phyloP scores from a whole-genome alignment of 2,888 invertebrate genomes.

The Iphiclides podalirius region DNA sequence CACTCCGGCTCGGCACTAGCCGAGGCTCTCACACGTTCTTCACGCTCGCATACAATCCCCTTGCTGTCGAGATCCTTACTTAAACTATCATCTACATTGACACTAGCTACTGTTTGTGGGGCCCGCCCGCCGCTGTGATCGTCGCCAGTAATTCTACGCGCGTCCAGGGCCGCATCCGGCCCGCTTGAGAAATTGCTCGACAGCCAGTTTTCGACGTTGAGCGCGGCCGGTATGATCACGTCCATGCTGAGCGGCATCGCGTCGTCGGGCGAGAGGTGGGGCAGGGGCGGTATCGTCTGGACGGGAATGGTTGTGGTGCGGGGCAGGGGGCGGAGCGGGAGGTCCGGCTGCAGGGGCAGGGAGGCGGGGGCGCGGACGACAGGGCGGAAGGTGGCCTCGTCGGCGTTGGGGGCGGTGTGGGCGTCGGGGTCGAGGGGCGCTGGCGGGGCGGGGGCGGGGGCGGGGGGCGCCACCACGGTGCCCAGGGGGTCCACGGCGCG shows the following conservation, averaged over 20 bases:
- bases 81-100: slow-evolving; percentile 38
- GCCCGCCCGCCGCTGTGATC: not conserved
- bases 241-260: slow-evolving; percentile 38
- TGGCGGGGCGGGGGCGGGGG: slow-evolving; percentile 47
- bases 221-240: slow-evolving; percentile 40
- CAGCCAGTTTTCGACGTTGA: slow-evolving; percentile 35
- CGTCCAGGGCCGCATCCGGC: no score
- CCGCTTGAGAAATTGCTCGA: slow-evolving; percentile 14
- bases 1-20: slow-evolving; percentile 40
- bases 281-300: slow-evolving; percentile 35
- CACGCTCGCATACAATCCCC: slow-evolving; percentile 35
- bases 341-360: slow-evolving; percentile 39
- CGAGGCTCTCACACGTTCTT: slow-evolving; percentile 40
- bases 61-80: slow-evolving; percentile 40
- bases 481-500: slow-evolving; percentile 89
- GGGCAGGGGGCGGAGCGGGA: slow-evolving; percentile 53
- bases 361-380: slow-evolving; percentile 76
- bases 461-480: slow-evolving; percentile 80
- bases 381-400: slow-evolving; percentile 85
- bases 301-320: slow-evolving; percentile 63
- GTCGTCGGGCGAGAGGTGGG: slow-evolving; percentile 28
- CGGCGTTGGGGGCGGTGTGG: slow-evolving; percentile 76
- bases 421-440: slow-evolving; percentile 64
- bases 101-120: slow-evolving; percentile 28
- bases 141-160: no score